A percentile compares a stretch with the other conserved stretches of the same genome.
phyloP scores from a whole-genome alignment of 1,140 invertebrate genomes.

The Bombus pyrosoma region DNA sequence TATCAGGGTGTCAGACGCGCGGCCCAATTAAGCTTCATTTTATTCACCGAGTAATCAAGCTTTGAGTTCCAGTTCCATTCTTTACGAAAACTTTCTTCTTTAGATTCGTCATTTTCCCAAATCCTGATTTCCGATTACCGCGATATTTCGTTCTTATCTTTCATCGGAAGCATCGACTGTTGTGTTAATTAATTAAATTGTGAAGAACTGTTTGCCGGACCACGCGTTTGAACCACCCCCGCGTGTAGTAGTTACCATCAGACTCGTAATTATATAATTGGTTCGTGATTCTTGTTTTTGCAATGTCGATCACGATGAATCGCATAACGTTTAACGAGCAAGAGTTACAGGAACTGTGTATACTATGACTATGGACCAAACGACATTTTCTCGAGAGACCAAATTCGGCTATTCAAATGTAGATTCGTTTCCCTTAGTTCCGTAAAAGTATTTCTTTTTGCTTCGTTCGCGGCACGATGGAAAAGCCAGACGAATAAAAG shows the following conservation, averaged over 20 bases:
- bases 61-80: not conserved
- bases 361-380: constrained; percentile 38
- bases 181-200: not conserved
- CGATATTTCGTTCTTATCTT: no score
- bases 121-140: no score
- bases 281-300: not conserved
- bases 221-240: not conserved
- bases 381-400: constrained; percentile 13
- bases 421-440: constrained; percentile 8
- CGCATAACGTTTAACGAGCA: constrained; percentile 18
- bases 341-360: not conserved
- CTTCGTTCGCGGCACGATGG: not conserved
- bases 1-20: not conserved
- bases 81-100: not conserved
- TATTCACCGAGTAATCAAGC: not conserved
- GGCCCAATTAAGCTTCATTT: not conserved
- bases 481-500: no score
- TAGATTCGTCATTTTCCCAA: not conserved
- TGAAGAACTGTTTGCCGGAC: not conserved
- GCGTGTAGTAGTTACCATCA: not conserved
- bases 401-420: constrained; percentile 7
- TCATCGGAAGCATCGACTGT: no score
- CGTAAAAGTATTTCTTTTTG: not conserved
- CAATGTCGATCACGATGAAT: constrained; percentile 17
- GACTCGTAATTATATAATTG: not conserved